phyloP scores from a whole-genome alignment of 2,797 vertebrate species.

The Diceros bicornis region DNA sequence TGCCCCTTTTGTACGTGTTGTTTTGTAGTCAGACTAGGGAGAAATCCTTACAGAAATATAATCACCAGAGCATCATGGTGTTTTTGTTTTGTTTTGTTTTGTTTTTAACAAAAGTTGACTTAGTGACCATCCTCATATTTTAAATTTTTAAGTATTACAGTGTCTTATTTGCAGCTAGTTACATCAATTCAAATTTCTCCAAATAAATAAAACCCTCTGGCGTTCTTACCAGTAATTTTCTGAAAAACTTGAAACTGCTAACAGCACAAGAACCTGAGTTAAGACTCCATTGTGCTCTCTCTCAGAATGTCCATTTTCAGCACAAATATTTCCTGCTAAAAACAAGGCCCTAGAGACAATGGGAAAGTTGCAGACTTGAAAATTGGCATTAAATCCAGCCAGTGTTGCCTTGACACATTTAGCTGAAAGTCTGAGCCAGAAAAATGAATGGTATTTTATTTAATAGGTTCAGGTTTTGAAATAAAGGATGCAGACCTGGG shows the following conservation, averaged over 20 bases:
- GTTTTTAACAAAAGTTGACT: background rate
- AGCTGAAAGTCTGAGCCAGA: slow-evolving; percentile 22
- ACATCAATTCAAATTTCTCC: background rate
- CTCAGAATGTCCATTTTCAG: background rate
- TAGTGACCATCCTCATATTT: background rate
- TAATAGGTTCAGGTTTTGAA: background rate
- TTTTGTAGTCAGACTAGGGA: background rate
- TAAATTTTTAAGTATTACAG: background rate
- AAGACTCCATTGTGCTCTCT: background rate
- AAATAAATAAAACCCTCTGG: background rate
- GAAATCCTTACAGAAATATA: background rate
- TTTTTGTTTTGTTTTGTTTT: background rate
- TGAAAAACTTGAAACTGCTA: background rate
- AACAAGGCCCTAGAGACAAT: background rate
- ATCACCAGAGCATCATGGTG: background rate
- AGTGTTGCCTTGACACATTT: background rate
- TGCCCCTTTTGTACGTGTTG: too few species aligned
- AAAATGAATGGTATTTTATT: background rate
- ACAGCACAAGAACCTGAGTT: background rate
- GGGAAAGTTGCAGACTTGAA: slow-evolving; percentile 10
- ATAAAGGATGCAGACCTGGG: background rate
- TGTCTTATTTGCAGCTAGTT: background rate
- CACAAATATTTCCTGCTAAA: background rate
- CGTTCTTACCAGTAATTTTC: background rate
- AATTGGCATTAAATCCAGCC: background rate